Evolutionary conservation across 1,140 invertebrate species (phyloP).

Genomic region (Psilanteris sp.): DNA sequence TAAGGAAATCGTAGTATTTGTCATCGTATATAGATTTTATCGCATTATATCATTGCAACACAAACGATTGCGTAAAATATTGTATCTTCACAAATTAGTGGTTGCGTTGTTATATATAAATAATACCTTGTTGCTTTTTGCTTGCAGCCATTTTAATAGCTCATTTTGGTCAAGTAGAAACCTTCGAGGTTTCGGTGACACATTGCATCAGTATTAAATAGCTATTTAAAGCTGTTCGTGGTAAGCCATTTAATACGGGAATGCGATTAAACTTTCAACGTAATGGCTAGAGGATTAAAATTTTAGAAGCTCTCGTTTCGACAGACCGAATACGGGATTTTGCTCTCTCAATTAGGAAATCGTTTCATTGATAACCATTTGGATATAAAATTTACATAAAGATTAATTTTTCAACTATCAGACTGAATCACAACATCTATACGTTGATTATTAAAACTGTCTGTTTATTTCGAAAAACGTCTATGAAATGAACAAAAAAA

Average conservation of each 20-base stretch:
- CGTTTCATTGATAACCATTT: constrained; percentile 57
- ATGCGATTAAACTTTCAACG: constrained; percentile 60
- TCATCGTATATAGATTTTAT: too few relatives aligned
- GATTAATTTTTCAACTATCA: constrained; percentile 16
- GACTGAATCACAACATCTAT: background rate
- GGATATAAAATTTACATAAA: constrained; percentile 33
- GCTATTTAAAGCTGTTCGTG: constrained; percentile 54
- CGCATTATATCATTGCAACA: too few relatives aligned
- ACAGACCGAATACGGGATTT: constrained; percentile 55
- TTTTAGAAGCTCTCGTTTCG: constrained; percentile 57
- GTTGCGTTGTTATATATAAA: too few relatives aligned
- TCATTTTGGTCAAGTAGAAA: constrained; percentile 42
- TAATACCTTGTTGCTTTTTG: constrained; percentile 39
- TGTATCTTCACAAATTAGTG: too few relatives aligned
- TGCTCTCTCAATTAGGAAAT: constrained; percentile 55
- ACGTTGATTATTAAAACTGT: too few relatives aligned
- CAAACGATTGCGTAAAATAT: too few relatives aligned
- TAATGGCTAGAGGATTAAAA: constrained; percentile 56
- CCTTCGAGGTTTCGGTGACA: constrained; percentile 52
- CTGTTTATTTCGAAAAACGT: too few relatives aligned
- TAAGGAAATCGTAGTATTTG: too few relatives aligned
- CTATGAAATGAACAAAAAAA: too few relatives aligned
- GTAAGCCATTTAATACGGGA: constrained; percentile 53
- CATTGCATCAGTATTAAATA: constrained; percentile 57
- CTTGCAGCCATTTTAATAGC: constrained; percentile 47